Conservation (phyloP, 2,888 invertebrate species). For the Leptinotarsa haldemani region DNA sequence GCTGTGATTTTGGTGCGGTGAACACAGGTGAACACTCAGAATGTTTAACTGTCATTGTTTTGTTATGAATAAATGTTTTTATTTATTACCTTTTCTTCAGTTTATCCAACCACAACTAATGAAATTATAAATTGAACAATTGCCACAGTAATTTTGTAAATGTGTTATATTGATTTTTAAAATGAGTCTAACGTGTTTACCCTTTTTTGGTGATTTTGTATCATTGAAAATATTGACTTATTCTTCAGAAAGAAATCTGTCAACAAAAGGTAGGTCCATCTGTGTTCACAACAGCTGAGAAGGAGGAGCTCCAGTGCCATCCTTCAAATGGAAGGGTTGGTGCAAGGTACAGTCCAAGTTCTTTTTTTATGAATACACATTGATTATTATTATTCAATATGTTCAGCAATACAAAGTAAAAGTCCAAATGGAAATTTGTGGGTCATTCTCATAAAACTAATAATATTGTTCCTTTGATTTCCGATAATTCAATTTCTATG, state of each 20-base stretch:
- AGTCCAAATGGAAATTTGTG: too few relatives aligned
- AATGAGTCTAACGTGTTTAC: neutral
- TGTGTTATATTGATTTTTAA: neutral
- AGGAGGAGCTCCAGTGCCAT: slow-evolving; percentile 78
- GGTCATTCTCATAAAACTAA: too few relatives aligned
- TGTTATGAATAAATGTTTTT: slow-evolving; percentile 42
- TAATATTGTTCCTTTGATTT: too few relatives aligned
- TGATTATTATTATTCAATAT: slow-evolving; percentile 22
- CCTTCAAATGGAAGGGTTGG: slow-evolving; percentile 83
- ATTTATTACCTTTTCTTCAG: slow-evolving; percentile 38
- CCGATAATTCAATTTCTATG: too few relatives aligned
- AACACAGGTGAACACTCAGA: slow-evolving; percentile 62
- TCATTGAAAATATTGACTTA: slow-evolving; percentile 5
- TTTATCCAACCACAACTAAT: slow-evolving; percentile 29
- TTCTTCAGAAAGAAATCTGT: slow-evolving; percentile 9
- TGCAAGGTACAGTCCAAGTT: slow-evolving; percentile 79
- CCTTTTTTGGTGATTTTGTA: slow-evolving; percentile 18
- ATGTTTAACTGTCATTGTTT: slow-evolving; percentile 47
- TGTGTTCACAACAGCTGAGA: slow-evolving; percentile 69
- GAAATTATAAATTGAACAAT: slow-evolving; percentile 3
- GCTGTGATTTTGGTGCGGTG: slow-evolving; percentile 64
- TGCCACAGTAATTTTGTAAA: neutral
- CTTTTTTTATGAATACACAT: slow-evolving; percentile 44
- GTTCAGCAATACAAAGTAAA: slow-evolving; percentile 19
- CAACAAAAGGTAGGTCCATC: slow-evolving; percentile 64